These are phyloP conservation scores for Zoanthus solanderi DNA, from an alignment of 92 coral and sea anemone species.

Conservation along the genomic window DNA sequence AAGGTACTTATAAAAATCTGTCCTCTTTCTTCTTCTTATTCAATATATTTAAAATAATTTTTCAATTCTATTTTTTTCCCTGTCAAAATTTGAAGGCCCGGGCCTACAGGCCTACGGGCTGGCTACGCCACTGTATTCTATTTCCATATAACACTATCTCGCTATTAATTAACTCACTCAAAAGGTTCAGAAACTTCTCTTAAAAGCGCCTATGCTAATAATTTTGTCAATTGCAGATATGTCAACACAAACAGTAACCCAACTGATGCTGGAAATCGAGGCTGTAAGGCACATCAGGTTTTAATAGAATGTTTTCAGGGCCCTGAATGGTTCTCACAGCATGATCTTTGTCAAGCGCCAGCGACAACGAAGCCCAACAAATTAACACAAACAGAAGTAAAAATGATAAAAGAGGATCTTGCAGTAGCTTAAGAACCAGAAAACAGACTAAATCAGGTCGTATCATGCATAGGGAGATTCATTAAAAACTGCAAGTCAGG, in stretches of 20 bases:
- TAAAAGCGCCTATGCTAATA: background rate
- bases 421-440: too few species aligned
- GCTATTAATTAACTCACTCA: too few species aligned
- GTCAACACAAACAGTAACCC: slow-evolving; percentile 45
- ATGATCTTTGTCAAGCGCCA: slow-evolving; percentile 27
- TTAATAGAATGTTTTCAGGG: slow-evolving; percentile 19
- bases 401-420: slow-evolving; percentile 25
- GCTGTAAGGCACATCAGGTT: slow-evolving; percentile 21
- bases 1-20: too few species aligned
- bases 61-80: too few species aligned
- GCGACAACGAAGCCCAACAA: slow-evolving; percentile 11
- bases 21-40: too few species aligned
- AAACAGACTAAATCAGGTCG: slow-evolving; percentile 4
- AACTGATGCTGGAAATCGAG: slow-evolving; percentile 49
- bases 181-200: too few species aligned
- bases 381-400: slow-evolving; percentile 33
- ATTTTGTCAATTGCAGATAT: slow-evolving; percentile 43
- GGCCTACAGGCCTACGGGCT: too few species aligned
- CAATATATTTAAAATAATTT: too few species aligned
- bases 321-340: slow-evolving; percentile 27
- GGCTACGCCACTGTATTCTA: too few species aligned
- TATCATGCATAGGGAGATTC: slow-evolving; percentile 30
- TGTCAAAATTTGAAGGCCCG: too few species aligned
- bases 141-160: too few species aligned
- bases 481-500: slow-evolving; percentile 33